Conservation (phyloP, 2,113 vertebrate genomes). For the Actenoides lindsayi region DNA sequence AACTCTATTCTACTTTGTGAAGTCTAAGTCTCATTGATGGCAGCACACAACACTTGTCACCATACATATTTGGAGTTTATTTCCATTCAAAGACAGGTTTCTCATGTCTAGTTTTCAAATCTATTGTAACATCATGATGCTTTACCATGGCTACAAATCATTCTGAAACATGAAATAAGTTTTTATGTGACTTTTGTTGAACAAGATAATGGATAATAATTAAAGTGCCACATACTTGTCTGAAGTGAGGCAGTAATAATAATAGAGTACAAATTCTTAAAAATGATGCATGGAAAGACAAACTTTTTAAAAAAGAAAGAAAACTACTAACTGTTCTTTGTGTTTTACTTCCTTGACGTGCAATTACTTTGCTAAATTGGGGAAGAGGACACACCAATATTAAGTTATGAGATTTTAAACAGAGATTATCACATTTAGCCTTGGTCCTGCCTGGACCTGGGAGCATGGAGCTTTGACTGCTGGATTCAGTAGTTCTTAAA, state of each 20-base stretch:
- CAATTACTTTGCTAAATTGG: neutral
- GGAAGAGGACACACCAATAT: neutral
- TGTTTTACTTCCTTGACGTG: neutral
- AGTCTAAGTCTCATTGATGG: neutral
- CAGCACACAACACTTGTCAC: neutral
- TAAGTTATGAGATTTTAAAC: neutral
- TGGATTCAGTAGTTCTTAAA: neutral
- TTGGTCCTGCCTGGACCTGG: neutral
- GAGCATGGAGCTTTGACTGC: fast-evolving
- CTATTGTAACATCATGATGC: neutral
- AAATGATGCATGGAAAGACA: neutral
- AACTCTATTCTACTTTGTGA: neutral
- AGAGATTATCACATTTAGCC: neutral
- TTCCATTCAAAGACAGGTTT: neutral
- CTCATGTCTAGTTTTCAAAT: neutral
- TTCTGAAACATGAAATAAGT: neutral
- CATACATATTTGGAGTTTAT: neutral
- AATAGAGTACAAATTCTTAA: neutral
- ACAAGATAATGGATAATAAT: conserved; percentile 7
- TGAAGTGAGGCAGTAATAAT: neutral
- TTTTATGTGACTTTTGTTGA: neutral
- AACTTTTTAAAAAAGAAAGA: neutral
- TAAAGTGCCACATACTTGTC: conserved; percentile 45
- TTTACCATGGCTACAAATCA: neutral
- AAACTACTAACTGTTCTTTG: neutral